These are phyloP conservation scores for Nothocercus julius DNA, from an alignment of 2,113 vertebrate genomes.

Conservation along the genomic window DNA sequence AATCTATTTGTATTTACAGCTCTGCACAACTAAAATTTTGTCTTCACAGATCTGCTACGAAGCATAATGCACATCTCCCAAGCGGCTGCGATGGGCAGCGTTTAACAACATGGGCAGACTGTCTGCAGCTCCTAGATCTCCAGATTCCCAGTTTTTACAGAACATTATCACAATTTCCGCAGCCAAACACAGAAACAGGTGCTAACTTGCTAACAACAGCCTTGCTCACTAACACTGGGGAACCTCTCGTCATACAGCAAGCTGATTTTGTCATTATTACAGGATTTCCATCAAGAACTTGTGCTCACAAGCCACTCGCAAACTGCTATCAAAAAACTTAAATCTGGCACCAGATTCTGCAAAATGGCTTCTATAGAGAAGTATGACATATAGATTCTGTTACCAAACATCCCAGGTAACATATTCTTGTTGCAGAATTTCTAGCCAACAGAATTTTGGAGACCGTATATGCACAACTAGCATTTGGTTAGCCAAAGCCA, in stretches of 20 bases:
- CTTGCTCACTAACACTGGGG: slow-evolving; percentile 1
- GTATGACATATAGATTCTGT: not conserved
- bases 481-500: not conserved
- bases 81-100: not conserved
- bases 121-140: not conserved
- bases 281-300: slow-evolving; percentile 37
- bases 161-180: not conserved
- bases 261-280: slow-evolving; percentile 22
- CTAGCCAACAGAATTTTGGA: not conserved
- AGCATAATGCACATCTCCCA: fast-evolving
- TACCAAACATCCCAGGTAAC: not conserved
- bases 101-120: not conserved
- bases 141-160: not conserved
- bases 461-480: not conserved
- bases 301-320: slow-evolving; percentile 35
- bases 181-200: not conserved
- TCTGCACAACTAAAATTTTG: not conserved
- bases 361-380: not conserved
- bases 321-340: not conserved
- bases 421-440: not conserved
- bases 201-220: not conserved
- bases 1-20: not conserved
- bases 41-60: not conserved
- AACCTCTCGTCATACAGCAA: not conserved
- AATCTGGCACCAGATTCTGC: not conserved